These are phyloP conservation scores for Platorchestia sp. DNA, from an alignment of 1,140 invertebrate genomes.

Conservation along the genomic window DNA sequence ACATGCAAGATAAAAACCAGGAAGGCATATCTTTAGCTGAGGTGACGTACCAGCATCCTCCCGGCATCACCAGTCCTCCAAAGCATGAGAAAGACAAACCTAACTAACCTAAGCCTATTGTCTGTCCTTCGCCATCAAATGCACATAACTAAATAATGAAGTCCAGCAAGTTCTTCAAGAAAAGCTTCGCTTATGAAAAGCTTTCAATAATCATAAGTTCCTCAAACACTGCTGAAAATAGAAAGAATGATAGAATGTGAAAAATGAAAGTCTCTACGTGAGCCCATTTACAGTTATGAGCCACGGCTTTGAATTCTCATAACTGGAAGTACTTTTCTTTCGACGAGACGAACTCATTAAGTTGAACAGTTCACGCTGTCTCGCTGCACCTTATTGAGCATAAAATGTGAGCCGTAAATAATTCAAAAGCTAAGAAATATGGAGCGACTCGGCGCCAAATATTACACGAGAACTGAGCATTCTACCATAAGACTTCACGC, in stretches of 20 bases:
- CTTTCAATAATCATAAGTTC: neutral
- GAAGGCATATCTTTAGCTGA: no score
- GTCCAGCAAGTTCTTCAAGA: neutral
- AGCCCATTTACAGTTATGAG: neutral
- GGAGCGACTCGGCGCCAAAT: neutral
- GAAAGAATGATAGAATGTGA: neutral
- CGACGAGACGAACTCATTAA: neutral
- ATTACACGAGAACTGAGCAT: neutral
- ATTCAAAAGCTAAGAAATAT: neutral
- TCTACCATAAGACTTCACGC: neutral
- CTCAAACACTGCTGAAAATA: neutral
- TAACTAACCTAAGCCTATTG: no score
- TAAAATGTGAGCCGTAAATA: neutral
- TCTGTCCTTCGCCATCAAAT: no score
- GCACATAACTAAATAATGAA: neutral
- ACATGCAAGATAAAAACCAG: no score
- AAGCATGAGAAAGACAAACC: no score
- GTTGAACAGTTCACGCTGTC: neutral
- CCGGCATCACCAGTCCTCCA: no score
- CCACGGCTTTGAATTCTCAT: neutral
- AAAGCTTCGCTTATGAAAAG: neutral
- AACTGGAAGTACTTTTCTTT: neutral
- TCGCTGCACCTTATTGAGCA: neutral
- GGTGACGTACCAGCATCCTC: no score
- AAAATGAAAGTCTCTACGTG: neutral